Evolutionary conservation across 2,888 invertebrate genomes (phyloP), one percentile per base, ranked within the genome.

Genomic region (Callyntrura guangdongensis): DNA sequence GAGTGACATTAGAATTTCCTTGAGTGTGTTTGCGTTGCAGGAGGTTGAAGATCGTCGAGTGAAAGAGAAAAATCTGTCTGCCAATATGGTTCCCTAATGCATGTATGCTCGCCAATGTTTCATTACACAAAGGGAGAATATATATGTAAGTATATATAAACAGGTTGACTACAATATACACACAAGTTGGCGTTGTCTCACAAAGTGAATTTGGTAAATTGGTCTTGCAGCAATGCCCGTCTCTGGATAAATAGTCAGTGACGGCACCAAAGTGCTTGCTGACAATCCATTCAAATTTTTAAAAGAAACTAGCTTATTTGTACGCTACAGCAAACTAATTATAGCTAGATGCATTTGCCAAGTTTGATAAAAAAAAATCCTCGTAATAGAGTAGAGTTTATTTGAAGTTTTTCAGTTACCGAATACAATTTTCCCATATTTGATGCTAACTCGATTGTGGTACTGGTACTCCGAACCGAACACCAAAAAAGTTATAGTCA

Each of bases 1-100:
- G 83, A 89, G 89, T 74, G 89, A 89, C 83, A 88, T 81, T 72
- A 74, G 74, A 36, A 61, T 87, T 81, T 87, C 79, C 79, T 86
- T 56, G 79, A 64, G 87, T 87, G 67, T 87, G 56, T 59, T 87
- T 69, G 79, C 87, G 74, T 49, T 74, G 74, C 74, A 49, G 74
- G 74, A 79, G 59, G 17, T 79, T 79, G 56, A 79, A 79, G 22
- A 47, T 14, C 22, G 49, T 49, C 49, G 36, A 74, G 22, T 49
- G 22, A 49, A 49, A 49, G 17, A 74, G 36, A 4, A 36, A 72
- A 36, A 45, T 45, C 36, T 45, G 67, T 67, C 67, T 72, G 36
- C 17, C 45, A 36, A 36, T 36, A 36, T 36, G 36, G 36, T 36
- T 36, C 6, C 36, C 36, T 6, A 36, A 36, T 36, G 6, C 36